Conservation (phyloP, 2,797 vertebrate species). For the Anolis apletophallus region DNA sequence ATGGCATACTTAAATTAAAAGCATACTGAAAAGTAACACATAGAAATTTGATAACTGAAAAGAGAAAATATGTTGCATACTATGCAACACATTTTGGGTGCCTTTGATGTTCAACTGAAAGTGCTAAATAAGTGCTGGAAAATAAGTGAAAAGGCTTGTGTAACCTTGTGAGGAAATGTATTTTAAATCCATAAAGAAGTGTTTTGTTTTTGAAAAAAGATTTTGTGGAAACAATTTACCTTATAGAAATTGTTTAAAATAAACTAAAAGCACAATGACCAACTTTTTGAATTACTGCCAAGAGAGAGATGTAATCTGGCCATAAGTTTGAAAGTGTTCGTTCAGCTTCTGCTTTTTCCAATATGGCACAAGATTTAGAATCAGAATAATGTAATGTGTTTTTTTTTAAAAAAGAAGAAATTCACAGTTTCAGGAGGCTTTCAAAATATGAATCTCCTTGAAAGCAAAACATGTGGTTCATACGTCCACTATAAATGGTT, state of each 20-base stretch:
- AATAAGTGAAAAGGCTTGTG: constrained; percentile 44
- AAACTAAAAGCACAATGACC: background rate
- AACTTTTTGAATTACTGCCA: background rate
- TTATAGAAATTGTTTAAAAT: background rate
- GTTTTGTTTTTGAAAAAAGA: background rate
- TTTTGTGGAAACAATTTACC: constrained; percentile 11
- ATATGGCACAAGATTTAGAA: background rate
- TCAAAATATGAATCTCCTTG: background rate
- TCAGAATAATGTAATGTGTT: background rate
- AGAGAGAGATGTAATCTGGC: background rate
- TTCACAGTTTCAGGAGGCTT: too few species aligned
- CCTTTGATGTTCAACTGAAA: constrained; percentile 64
- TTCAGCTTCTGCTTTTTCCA: background rate
- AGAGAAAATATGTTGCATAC: constrained; percentile 58
- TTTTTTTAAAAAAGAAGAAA: too few species aligned
- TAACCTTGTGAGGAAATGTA: constrained; percentile 31
- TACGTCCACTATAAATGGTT: background rate
- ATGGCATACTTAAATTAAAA: constrained; percentile 63
- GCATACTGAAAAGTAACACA: constrained; percentile 52
- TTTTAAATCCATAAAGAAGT: constrained; percentile 43
- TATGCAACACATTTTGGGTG: constrained; percentile 50
- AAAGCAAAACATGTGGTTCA: background rate
- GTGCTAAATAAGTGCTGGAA: constrained; percentile 51
- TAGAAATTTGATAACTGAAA: constrained; percentile 62
- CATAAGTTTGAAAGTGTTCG: background rate